Evolutionary conservation across 2,888 invertebrate genomes (phyloP), one percentile per base, ranked within the genome.

Genomic region (Dasypogon diadema): DNA sequence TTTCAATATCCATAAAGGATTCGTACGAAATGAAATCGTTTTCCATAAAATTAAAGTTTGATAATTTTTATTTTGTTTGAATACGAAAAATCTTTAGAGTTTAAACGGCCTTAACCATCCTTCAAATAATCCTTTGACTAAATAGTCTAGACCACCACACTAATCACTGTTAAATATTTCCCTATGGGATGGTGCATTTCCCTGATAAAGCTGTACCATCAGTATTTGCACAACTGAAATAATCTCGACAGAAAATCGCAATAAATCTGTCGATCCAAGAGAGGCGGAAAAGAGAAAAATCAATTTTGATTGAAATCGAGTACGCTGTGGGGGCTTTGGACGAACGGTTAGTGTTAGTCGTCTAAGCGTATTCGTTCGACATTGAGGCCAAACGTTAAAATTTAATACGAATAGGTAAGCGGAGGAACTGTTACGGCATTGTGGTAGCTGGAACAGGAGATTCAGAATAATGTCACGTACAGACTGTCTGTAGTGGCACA

Each of bases 291-390:
- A 10, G 34, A 5, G 14, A 65, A 65, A 65, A 65, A 65, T 65
- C 65, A 65, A 65, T 65, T 65, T 65, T 65, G 65, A 65, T 65
- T 65, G 48, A 65, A 65, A 65, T 65, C 65, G 24, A 48, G 48
- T 65, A 65, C 65, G 48, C 46, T 65, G 46, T 65, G 48, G 46
- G 16, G 46, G 48, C 14, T 46, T 65, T 22, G 46, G n/a, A 42
- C 34, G 65, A n/a, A n/a, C n/a, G n/a, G n/a, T n/a, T n/a, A n/a
- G n/a, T n/a, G 60, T 60, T 60, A 60, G 34, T 48, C 48, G 16
- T 65, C 65, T 65, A 48, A 65, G 24, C 46, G 63, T 16, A 42
- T 21, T 26, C 26, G 24, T 8, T 26, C 65, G 26, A 18, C 46
- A n/a, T 6, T 48, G 26, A 48, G 48, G 65, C 22, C 65, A 48